Evolutionary conservation across 2,888 invertebrate species (phyloP), one percentile per base, ranked within the genome.

Genomic region (Sinelater perroti): DNA sequence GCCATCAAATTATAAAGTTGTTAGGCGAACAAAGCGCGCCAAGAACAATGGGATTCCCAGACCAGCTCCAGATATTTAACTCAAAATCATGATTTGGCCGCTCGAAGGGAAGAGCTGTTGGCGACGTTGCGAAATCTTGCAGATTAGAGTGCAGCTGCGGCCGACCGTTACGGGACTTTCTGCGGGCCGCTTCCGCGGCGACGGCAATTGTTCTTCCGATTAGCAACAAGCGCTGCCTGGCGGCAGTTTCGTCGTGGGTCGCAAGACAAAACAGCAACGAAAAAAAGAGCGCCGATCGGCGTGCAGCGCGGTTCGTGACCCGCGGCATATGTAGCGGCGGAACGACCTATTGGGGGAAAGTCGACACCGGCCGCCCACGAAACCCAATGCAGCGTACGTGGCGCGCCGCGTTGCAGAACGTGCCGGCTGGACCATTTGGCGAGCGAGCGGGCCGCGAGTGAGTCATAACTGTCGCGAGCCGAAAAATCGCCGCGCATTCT

Each of bases 401-500:
- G 40, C 40, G 11, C 8, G 3, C 13, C 30, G 38, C 40, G 20
- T 4, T 28, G 26, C 28, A 28, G 17, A 38, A 46, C 20, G 11
- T 47, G 47, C 33, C 10, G 18, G 16, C 10, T 14, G 16, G 30
- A 33, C 33, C 31, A 42, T 33, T 42, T 33, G 42, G 24, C 20
- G 6, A 24, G 8, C 40, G 28, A 21, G n/a, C 21, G 14, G 40
- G 8, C 21, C 36, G n/a, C 30, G 20, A 28, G 42, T 52, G 52
- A 52, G 42, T 52, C 52, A 52, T 52, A 52, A 52, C 36, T 36
- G 49, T 40, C 30, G 30, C 40, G 30, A 10, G 21, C 10, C 11
- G 42, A 51, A 52, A 52, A 52, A 42, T 24, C 33, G 18, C 17
- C 40, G 21, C 13, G 21, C 42, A 52, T 52, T 52, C 50, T 50